phyloP scores from a whole-genome alignment of 2,797 vertebrate species.

The Lutjanus argentimaculatus region DNA sequence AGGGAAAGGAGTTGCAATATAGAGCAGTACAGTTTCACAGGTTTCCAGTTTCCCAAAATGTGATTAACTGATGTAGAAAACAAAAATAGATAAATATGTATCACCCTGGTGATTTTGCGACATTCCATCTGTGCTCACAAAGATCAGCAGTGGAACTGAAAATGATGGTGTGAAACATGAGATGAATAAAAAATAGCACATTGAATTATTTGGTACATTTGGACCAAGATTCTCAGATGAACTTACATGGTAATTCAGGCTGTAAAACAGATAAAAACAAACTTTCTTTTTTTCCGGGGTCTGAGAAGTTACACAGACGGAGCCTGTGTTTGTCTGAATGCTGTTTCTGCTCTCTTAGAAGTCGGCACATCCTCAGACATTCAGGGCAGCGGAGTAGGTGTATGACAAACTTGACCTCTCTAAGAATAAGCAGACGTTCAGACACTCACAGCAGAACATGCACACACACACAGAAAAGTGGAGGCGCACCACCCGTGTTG shows the following conservation, averaged over 20 bases:
- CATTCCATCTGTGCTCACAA: conserved; percentile 44
- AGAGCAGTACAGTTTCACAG: conserved; percentile 36
- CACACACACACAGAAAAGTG: background rate
- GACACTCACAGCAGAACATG: background rate
- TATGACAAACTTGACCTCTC: conserved; percentile 40
- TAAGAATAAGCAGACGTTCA: conserved; percentile 52
- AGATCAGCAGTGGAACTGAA: conserved; percentile 1
- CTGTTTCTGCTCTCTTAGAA: conserved; percentile 14
- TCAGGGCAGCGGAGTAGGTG: conserved; percentile 18
- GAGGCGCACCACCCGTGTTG: conserved; percentile 1
- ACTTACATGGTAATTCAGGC: background rate
- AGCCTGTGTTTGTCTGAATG: background rate
- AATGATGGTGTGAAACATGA: conserved; percentile 7
- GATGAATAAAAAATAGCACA: conserved; percentile 20
- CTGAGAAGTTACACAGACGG: conserved; percentile 10
- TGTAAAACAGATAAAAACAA: background rate
- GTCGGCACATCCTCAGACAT: conserved; percentile 26
- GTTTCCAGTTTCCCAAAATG: conserved; percentile 25
- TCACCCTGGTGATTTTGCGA: conserved; percentile 27
- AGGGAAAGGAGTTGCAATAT: conserved; percentile 4
- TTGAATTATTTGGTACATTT: conserved; percentile 1
- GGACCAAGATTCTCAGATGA: background rate
- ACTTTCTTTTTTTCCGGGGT: background rate
- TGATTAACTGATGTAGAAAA: conserved; percentile 22
- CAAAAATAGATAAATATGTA: conserved; percentile 37